These are phyloP conservation scores for Calameuta filiformis DNA, from an alignment of 2,888 invertebrate species.

Conservation along the genomic window DNA sequence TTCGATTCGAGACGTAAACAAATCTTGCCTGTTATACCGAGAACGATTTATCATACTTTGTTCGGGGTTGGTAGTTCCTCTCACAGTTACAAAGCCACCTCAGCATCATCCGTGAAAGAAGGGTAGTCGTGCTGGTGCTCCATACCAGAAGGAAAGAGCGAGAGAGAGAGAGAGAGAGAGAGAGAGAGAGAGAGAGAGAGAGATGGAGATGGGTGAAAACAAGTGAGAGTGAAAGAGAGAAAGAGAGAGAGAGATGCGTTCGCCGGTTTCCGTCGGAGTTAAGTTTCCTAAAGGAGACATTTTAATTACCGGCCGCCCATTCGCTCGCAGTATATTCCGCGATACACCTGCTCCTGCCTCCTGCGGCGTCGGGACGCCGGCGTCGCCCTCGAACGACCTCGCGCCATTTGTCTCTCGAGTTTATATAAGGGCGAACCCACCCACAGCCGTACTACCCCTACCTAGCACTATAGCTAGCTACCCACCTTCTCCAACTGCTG, in stretches of 20 bases:
- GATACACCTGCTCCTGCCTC: conserved; percentile 55
- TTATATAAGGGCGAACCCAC: conserved; percentile 49
- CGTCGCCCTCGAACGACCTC: conserved; percentile 32
- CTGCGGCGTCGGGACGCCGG: conserved; percentile 38
- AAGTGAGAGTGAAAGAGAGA: not conserved
- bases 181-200: conserved; percentile 1
- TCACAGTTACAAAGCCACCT: not conserved
- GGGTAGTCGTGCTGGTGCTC: not conserved
- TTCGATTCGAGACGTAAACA: conserved; percentile 18
- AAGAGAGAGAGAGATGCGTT: conserved; percentile 6
- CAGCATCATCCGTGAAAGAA: not conserved
- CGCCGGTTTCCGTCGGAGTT: conserved; percentile 19
- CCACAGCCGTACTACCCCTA: conserved; percentile 21
- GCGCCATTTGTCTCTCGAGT: conserved; percentile 56
- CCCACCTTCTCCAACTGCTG: not conserved
- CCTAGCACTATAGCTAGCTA: conserved; percentile 17
- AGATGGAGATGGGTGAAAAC: not conserved
- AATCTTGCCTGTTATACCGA: conserved; percentile 13
- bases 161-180: not conserved
- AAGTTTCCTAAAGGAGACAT: conserved; percentile 52
- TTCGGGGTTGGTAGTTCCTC: not conserved
- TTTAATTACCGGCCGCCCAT: conserved; percentile 54
- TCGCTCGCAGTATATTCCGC: conserved; percentile 45
- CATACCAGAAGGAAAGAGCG: not conserved
- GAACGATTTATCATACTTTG: conserved; percentile 23